Conservation (phyloP, 2,113 vertebrate species). For the Platysteira castanea region DNA sequence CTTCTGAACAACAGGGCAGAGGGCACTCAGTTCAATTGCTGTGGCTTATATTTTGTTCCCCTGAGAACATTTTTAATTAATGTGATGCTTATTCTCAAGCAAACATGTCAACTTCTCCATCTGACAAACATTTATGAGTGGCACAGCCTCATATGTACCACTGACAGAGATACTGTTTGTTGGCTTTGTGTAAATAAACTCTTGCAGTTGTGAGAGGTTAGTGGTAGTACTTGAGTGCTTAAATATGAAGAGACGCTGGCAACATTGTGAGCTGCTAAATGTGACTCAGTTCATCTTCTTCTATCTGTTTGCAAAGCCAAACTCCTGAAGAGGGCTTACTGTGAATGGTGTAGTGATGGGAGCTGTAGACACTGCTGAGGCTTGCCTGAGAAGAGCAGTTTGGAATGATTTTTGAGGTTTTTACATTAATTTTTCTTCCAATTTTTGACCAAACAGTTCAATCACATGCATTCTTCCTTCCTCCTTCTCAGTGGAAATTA, state of each 20-base stretch:
- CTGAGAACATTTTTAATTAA: neutral
- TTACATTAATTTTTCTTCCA: neutral
- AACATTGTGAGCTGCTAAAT: neutral
- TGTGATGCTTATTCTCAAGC: neutral
- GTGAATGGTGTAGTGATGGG: neutral
- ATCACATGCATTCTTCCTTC: accelerated
- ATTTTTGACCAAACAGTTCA: neutral
- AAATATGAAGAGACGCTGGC: neutral
- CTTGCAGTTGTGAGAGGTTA: neutral
- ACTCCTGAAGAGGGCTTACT: neutral
- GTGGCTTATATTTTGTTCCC: neutral
- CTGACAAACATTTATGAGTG: neutral
- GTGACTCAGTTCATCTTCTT: neutral
- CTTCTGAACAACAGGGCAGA: neutral
- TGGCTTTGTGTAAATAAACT: neutral
- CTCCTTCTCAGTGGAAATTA: neutral
- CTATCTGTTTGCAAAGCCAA: neutral
- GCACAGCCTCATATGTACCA: neutral
- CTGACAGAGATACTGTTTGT: neutral
- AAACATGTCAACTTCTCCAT: neutral
- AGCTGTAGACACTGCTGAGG: neutral
- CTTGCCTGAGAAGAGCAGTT: neutral
- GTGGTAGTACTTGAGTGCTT: neutral
- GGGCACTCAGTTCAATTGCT: neutral
- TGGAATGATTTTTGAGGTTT: neutral